These are phyloP conservation scores for Acinonyx jubatus DNA, from an alignment of 2,113 vertebrate species.

Conservation along the genomic window DNA sequence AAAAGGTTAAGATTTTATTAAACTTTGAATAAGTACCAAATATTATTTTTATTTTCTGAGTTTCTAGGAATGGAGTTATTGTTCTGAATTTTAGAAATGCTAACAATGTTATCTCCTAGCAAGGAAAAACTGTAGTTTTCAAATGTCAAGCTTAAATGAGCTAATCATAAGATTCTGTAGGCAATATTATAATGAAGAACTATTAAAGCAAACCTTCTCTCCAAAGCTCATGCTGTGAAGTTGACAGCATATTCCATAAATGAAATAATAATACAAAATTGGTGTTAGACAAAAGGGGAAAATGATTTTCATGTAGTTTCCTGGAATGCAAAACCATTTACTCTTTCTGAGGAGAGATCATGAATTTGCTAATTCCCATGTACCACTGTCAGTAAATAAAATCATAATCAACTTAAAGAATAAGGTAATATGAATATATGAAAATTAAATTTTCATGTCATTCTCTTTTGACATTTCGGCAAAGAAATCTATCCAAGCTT, in stretches of 20 bases:
- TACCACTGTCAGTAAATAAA: conserved; percentile 70
- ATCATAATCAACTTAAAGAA: conserved; percentile 19
- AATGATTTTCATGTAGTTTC: conserved; percentile 76
- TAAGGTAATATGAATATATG: conserved; percentile 35
- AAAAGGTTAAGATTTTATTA: neutral
- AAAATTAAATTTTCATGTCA: conserved; percentile 28
- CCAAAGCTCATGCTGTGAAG: conserved; percentile 77
- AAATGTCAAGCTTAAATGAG: conserved; percentile 74
- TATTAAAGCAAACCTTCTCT: conserved; percentile 78
- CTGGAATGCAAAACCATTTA: conserved; percentile 66
- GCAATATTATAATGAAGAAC: conserved; percentile 78
- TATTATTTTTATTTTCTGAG: conserved; percentile 29
- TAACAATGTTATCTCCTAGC: conserved; percentile 64
- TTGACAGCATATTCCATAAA: conserved; percentile 82
- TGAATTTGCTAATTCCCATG: conserved; percentile 68
- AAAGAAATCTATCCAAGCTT: conserved; percentile 16
- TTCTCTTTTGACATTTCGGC: conserved; percentile 37
- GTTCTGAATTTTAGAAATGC: conserved; percentile 65
- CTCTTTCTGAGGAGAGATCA: conserved; percentile 57
- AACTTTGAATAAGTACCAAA: conserved; percentile 27
- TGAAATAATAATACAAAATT: conserved; percentile 84
- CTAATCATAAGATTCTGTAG: conserved; percentile 73
- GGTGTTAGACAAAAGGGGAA: conserved; percentile 71
- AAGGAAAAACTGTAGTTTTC: conserved; percentile 73
- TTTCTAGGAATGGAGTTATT: conserved; percentile 48